phyloP scores from a whole-genome alignment of 2,113 vertebrate species.

The Thunnus thynnus region DNA sequence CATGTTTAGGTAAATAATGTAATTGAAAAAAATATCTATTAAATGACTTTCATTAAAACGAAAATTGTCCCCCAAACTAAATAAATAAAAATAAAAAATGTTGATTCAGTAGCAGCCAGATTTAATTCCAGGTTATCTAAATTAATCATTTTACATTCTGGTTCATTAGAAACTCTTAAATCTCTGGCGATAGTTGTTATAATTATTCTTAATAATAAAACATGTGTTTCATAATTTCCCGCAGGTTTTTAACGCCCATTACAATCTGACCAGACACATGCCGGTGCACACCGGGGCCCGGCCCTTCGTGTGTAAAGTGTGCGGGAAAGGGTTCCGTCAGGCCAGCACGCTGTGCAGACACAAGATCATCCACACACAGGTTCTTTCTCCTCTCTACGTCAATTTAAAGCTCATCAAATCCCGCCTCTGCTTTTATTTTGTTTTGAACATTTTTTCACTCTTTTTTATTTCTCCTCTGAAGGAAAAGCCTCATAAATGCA shows the following conservation, averaged over 20 bases:
- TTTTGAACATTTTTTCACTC: no score
- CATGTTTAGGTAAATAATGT: neutral
- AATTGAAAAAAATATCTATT: neutral
- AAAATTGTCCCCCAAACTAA: neutral
- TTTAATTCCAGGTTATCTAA: neutral
- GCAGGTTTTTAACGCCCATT: constrained; percentile 97
- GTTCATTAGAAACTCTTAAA: neutral
- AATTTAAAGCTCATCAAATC: neutral
- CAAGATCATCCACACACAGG: constrained; percentile 99
- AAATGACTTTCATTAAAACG: neutral
- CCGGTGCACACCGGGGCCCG: constrained; percentile 98
- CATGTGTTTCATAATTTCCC: neutral
- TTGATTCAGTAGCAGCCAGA: neutral
- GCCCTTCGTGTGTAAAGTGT: constrained; percentile 98
- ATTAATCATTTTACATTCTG: neutral
- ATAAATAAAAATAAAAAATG: no score
- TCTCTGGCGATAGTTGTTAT: neutral
- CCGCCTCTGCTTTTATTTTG: neutral
- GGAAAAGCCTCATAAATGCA: constrained; percentile 99
- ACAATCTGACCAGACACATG: constrained; percentile 98
- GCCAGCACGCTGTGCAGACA: constrained; percentile 97
- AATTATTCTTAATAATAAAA: neutral
- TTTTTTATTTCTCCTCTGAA: constrained; percentile 50
- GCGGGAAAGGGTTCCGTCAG: constrained; percentile 96
- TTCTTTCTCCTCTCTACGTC: constrained; percentile 45